A percentile compares a stretch with the other conserved stretches of the same genome.
phyloP scores from a whole-genome alignment of 2,888 invertebrate species.

The Anodontia alba region DNA sequence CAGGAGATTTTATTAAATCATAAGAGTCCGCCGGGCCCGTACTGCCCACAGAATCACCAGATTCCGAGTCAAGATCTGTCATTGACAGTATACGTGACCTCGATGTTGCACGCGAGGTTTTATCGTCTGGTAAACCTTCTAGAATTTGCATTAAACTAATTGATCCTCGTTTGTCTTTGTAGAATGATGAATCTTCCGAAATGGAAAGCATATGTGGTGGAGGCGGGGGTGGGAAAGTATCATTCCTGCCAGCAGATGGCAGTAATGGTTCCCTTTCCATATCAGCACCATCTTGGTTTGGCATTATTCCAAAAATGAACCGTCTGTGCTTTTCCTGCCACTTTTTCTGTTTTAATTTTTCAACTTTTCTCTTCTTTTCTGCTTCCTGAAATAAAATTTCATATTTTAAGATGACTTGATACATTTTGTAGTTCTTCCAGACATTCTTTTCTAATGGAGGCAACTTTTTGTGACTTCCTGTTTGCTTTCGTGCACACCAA shows the following conservation, averaged over 20 bases:
- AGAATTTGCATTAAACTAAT: slow-evolving; percentile 57
- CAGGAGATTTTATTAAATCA: slow-evolving; percentile 64
- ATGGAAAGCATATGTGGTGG: slow-evolving; percentile 51
- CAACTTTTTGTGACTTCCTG: too few relatives aligned
- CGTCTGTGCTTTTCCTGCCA: slow-evolving; percentile 81
- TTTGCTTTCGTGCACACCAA: too few relatives aligned
- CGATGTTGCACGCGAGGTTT: slow-evolving; percentile 42
- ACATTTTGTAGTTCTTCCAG: too few relatives aligned
- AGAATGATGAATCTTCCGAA: slow-evolving; percentile 58
- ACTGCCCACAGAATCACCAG: slow-evolving; percentile 63
- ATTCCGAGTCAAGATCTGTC: slow-evolving; percentile 59
- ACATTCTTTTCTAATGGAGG: too few relatives aligned
- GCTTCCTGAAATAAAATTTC: slow-evolving; percentile 69
- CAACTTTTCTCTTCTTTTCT: slow-evolving; percentile 80
- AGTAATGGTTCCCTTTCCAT: slow-evolving; percentile 66
- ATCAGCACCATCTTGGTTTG: slow-evolving; percentile 68
- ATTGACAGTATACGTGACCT: slow-evolving; percentile 51
- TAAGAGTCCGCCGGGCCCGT: slow-evolving; percentile 68
- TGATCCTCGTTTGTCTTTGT: slow-evolving; percentile 54
- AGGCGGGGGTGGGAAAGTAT: slow-evolving; percentile 42
- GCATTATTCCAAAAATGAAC: slow-evolving; percentile 73
- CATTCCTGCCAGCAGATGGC: slow-evolving; percentile 45
- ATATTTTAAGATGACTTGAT: too few relatives aligned
- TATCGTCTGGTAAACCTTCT: slow-evolving; percentile 57
- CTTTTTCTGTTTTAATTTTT: slow-evolving; percentile 78